These are phyloP conservation scores for Agelaius tricolor DNA, from an alignment of 2,113 vertebrate genomes.

Conservation along the genomic window DNA sequence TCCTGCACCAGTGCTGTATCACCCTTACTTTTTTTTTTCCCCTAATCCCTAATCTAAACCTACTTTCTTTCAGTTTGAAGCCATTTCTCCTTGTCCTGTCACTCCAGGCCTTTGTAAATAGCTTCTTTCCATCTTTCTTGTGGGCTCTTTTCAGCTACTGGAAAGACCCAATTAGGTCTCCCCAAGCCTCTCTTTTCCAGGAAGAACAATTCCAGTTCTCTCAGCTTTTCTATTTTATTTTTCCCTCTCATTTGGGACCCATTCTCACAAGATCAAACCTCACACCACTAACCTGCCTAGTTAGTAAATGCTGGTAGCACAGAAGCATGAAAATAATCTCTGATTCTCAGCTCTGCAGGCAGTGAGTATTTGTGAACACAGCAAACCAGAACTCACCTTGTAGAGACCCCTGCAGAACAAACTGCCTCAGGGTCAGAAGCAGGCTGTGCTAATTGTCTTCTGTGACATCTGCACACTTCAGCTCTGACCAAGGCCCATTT, in stretches of 20 bases:
- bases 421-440: neutral
- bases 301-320: neutral
- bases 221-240: neutral
- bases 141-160: neutral
- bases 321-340: neutral
- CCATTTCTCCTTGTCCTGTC: neutral
- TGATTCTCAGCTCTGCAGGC: neutral
- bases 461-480: neutral
- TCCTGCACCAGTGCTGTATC: neutral
- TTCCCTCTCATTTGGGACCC: neutral
- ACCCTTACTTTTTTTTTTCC: neutral
- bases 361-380: neutral
- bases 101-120: neutral
- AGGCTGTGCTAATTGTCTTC: neutral
- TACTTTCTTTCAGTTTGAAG: neutral
- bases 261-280: neutral
- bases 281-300: neutral
- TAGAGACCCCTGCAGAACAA: neutral
- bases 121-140: neutral
- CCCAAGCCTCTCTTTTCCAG: neutral
- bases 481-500: neutral
- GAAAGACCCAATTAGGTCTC: fast-evolving
- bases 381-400: fast-evolving
- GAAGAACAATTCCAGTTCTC: neutral
- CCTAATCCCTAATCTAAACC: neutral